Conservation (phyloP, 2,113 vertebrate genomes). For the Oncorhynchus nerka region DNA sequence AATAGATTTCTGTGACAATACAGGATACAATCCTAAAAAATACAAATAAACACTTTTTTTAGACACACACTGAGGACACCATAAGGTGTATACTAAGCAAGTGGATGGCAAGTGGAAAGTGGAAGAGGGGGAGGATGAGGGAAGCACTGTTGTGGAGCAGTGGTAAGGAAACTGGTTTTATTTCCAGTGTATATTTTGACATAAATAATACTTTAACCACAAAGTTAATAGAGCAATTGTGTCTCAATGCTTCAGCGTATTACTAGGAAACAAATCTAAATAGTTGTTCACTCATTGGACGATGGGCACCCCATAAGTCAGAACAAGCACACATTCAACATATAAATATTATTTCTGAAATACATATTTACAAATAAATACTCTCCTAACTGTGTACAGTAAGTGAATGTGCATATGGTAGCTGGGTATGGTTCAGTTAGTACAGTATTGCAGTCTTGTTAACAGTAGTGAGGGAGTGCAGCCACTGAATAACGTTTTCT, state of each 20-base stretch:
- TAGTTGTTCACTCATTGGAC: background rate
- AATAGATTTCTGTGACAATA: too few species aligned
- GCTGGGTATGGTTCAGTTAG: slow-evolving; percentile 12
- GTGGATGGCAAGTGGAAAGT: background rate
- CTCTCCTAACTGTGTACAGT: slow-evolving; percentile 12
- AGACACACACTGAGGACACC: background rate
- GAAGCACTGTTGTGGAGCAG: background rate
- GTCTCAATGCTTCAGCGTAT: background rate
- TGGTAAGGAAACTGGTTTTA: background rate
- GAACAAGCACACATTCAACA: slow-evolving; percentile 17
- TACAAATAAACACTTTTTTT: background rate
- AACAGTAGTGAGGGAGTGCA: slow-evolving; percentile 10
- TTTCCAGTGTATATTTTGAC: background rate
- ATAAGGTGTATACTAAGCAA: background rate
- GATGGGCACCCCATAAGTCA: slow-evolving; percentile 5
- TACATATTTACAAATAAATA: slow-evolving; percentile 53
- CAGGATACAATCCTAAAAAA: background rate
- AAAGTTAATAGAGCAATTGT: background rate
- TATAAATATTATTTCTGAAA: slow-evolving; percentile 41
- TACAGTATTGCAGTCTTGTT: slow-evolving; percentile 6
- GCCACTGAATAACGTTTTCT: background rate
- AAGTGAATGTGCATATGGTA: slow-evolving; percentile 24
- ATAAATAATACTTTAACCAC: background rate
- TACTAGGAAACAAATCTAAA: too few species aligned
- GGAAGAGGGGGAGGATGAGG: background rate